Evolutionary conservation across 2,113 vertebrate genomes (phyloP).

Genomic region (Lucifuga dentata): DNA sequence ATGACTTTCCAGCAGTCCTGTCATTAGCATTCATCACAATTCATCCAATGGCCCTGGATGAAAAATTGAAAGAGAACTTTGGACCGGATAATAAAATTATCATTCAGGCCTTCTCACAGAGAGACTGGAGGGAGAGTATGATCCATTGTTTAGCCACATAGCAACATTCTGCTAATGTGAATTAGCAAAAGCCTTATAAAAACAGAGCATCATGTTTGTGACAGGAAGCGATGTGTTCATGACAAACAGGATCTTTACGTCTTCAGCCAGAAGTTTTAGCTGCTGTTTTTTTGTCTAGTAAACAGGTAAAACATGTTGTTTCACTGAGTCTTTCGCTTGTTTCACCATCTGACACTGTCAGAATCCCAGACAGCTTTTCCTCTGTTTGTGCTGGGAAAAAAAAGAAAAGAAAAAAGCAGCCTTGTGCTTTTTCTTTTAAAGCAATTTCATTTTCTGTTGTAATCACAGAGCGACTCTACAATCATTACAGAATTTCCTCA

Average conservation of each 20-base stretch:
- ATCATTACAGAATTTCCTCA: too few relatives aligned
- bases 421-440: neutral
- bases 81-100: slow-evolving; percentile 56
- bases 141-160: neutral
- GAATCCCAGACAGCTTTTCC: too few relatives aligned
- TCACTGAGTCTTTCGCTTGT: too few relatives aligned
- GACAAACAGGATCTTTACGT: neutral
- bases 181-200: too few relatives aligned
- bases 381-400: too few relatives aligned
- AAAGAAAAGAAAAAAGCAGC: too few relatives aligned
- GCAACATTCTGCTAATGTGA: too few relatives aligned
- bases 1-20: slow-evolving; percentile 44
- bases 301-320: too few relatives aligned
- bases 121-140: slow-evolving; percentile 4
- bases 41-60: neutral
- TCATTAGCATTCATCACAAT: slow-evolving; percentile 65
- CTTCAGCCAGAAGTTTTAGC: neutral
- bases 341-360: neutral
- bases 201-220: too few relatives aligned
- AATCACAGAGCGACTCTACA: too few relatives aligned
- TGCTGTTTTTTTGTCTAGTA: too few relatives aligned
- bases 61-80: slow-evolving; percentile 64
- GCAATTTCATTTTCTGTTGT: neutral
- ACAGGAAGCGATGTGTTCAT: too few relatives aligned
- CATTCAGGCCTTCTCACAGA: slow-evolving; percentile 18